Conservation (phyloP, 2,113 vertebrate species). For the Actenoides hombroni region DNA sequence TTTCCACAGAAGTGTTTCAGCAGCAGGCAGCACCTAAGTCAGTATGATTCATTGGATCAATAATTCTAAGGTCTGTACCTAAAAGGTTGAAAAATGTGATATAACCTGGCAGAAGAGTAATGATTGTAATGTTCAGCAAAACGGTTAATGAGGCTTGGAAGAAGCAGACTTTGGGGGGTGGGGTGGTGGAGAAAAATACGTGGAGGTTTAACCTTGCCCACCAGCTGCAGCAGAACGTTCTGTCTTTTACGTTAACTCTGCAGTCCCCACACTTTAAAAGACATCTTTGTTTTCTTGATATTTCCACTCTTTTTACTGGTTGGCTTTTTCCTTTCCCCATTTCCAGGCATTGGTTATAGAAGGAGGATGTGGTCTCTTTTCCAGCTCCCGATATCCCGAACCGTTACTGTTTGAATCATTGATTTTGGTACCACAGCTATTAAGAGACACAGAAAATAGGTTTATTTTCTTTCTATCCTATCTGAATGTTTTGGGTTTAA, state of each 20-base stretch:
- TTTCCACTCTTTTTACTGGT: not conserved
- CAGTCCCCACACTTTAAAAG: not conserved
- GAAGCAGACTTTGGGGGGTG: not conserved
- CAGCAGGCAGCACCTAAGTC: conserved; percentile 44
- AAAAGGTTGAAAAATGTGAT: conserved; percentile 66
- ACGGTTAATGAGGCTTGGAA: conserved; percentile 60
- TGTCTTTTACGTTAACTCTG: not conserved
- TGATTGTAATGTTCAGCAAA: conserved; percentile 63
- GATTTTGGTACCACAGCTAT: not conserved
- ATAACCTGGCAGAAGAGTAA: conserved; percentile 59
- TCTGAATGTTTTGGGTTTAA: not conserved
- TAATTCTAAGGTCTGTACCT: conserved; percentile 64
- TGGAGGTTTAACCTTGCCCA: not conserved
- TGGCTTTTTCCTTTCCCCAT: not conserved
- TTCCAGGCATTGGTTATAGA: not conserved
- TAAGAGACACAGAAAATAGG: not conserved
- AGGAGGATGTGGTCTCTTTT: not conserved
- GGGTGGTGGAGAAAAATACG: not conserved
- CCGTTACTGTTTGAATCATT: not conserved
- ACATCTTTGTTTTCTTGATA: not conserved
- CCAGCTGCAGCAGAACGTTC: not conserved
- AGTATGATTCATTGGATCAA: conserved; percentile 69
- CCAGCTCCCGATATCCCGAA: not conserved
- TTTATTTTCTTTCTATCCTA: not conserved
- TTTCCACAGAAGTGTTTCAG: not conserved